Percentiles rank a stretch among this genome's conserved stretches.
Conservation (phyloP, 1,140 invertebrate species). For the Parapsyche elsis region DNA sequence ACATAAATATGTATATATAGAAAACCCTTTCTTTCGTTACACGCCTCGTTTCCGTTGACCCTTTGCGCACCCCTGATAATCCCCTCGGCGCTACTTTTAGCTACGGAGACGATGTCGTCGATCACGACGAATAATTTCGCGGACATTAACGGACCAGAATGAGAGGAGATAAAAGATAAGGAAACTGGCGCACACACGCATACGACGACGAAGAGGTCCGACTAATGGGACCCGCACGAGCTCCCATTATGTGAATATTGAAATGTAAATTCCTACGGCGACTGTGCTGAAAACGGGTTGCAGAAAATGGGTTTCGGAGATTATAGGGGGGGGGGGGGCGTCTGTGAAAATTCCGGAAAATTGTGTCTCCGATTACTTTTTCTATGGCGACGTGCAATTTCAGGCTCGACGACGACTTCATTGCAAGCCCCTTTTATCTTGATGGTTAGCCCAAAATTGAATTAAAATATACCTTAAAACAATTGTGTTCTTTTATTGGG, state of each 20-base stretch:
- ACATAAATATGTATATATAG: no score
- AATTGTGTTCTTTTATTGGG: no score
- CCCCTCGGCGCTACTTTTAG: background rate
- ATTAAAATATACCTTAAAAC: no score
- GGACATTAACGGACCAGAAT: background rate
- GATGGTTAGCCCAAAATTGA: no score
- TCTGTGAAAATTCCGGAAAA: no score
- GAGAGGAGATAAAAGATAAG: slow-evolving; percentile 12
- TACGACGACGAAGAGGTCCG: background rate
- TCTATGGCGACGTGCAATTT: no score
- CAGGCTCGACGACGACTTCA: no score
- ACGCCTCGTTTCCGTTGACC: no score
- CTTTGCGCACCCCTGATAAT: background rate
- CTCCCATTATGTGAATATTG: slow-evolving; percentile 14
- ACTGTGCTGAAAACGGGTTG: background rate
- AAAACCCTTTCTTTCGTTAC: no score
- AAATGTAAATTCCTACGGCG: slow-evolving; percentile 32
- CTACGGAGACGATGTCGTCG: background rate
- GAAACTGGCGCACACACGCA: background rate
- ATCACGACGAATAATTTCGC: slow-evolving; percentile 4
- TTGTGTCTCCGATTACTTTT: no score
- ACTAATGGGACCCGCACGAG: background rate
- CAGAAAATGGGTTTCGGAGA: no score
- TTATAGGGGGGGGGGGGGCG: background rate
- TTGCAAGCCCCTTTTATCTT: no score